Evolutionary conservation across 2,113 vertebrate species (phyloP).

Genomic region (Burhinus bistriatus): DNA sequence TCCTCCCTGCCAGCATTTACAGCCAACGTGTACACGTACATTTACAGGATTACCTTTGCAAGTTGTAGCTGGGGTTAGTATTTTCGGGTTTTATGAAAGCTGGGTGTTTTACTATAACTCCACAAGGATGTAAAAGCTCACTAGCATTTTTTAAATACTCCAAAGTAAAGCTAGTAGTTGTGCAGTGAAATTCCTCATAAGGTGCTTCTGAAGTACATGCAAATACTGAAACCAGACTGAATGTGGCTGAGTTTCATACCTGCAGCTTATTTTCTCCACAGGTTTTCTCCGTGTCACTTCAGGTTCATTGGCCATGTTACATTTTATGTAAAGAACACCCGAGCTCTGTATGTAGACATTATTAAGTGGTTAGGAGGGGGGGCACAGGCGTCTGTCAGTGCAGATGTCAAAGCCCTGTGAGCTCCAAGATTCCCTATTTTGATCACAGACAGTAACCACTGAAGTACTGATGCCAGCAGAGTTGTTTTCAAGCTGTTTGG

Average conservation of each 20-base stretch:
- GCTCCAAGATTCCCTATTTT: background rate
- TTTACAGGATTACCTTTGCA: background rate
- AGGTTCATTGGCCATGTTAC: background rate
- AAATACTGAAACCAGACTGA: background rate
- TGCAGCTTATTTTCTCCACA: background rate
- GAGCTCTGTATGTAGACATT: background rate
- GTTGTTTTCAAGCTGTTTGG: slow-evolving; percentile 28
- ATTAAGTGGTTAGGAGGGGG: background rate
- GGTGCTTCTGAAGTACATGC: background rate
- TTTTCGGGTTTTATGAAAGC: background rate
- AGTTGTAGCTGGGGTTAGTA: background rate
- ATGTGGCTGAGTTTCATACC: background rate
- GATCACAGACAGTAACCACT: background rate
- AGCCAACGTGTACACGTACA: fast-evolving
- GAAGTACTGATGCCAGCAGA: background rate
- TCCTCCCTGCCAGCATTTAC: background rate
- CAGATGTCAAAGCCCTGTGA: background rate
- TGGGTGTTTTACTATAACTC: background rate
- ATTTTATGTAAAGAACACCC: background rate
- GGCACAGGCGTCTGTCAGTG: background rate
- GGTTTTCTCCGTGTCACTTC: background rate
- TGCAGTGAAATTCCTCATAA: background rate
- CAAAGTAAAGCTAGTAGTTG: background rate
- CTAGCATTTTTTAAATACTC: background rate
- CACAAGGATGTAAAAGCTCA: background rate